A percentile compares a stretch with the other conserved stretches of the same genome.
Evolutionary conservation across 1,140 invertebrate genomes (phyloP).

Genomic region (Tetragonula clypearis): DNA sequence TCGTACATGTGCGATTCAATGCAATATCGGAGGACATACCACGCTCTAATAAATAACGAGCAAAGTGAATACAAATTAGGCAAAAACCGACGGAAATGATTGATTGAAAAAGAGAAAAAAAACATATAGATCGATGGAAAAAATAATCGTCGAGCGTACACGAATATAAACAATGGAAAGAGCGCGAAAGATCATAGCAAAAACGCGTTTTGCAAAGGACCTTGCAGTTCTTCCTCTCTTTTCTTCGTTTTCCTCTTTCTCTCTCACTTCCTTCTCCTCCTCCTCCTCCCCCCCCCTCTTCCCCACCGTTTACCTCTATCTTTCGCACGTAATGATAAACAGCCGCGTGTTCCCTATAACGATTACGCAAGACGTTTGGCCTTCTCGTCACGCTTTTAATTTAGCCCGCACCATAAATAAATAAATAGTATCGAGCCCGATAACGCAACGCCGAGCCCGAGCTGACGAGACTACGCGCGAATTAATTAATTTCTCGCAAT

Average conservation of each 20-base stretch:
- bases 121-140: not conserved
- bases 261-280: not conserved
- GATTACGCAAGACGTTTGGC: constrained; percentile 70
- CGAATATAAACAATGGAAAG: constrained; percentile 14
- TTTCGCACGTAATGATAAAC: constrained; percentile 70
- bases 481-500: constrained; percentile 55
- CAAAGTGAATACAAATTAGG: not conserved
- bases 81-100: not conserved
- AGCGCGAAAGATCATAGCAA: constrained; percentile 25
- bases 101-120: not conserved
- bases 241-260: not conserved
- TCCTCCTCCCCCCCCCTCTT: not conserved
- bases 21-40: not conserved
- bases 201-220: constrained; percentile 57
- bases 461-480: not conserved
- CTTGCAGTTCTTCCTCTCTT: constrained; percentile 34
- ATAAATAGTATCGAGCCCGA: constrained; percentile 74
- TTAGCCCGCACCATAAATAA: constrained; percentile 77
- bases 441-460: constrained; percentile 33
- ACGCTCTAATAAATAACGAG: not conserved
- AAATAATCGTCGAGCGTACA: not conserved
- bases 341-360: constrained; percentile 66
- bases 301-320: constrained; percentile 49
- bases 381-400: constrained; percentile 75
- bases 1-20: not conserved